Evolutionary conservation across 2,113 vertebrate genomes (phyloP), one percentile per base, ranked within the genome.

Genomic region (Mola mola): DNA sequence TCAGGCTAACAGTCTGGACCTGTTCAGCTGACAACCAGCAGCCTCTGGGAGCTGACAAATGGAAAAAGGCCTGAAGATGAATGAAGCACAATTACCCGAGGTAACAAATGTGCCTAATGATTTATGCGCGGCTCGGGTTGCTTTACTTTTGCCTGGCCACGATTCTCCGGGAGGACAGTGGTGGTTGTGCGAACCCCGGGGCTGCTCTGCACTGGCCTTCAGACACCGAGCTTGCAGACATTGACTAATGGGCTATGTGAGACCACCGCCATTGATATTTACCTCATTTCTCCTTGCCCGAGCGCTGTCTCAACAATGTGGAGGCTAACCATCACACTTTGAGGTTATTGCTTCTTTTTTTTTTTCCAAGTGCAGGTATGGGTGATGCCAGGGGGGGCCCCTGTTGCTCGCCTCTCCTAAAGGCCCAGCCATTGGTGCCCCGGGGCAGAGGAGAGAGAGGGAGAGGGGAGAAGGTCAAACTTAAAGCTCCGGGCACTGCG

Each of bases 111-210:
- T 85, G 86, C 73, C 83, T 80, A 73, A 85, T 93, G 91, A 93
- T 93, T 92, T 91, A 93, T 92, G 86, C 80, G 58, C 67, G n/a
- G 83, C 88, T 93, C 84, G 6, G 57, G 88, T 93, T 91, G 88
- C 91, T 89, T 85, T 86, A 85, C 89, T 90, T 88, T 83, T 24
- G 79, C 84, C 87, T 44, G 78, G 70, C 76, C 79, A 81, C 66
- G 64, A 75, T 77, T 80, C 80, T 84, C 75, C 68, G 74, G 76
- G 73, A 88, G 82, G 90, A 89, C 87, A 87, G 88, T 82, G 72
- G 79, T 72, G 71, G 48, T 40, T 70, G 53, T 47, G 72, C 40
- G 2, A 42, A 62, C 71, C 89, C 81, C 3, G 51, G 65, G 88
- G 84, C 85, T 52, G 66, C 61, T 74, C 66, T 40, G 33, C 26